Conservation (phyloP, 2,113 vertebrate species). For the Paradoxurus hermaphroditus region DNA sequence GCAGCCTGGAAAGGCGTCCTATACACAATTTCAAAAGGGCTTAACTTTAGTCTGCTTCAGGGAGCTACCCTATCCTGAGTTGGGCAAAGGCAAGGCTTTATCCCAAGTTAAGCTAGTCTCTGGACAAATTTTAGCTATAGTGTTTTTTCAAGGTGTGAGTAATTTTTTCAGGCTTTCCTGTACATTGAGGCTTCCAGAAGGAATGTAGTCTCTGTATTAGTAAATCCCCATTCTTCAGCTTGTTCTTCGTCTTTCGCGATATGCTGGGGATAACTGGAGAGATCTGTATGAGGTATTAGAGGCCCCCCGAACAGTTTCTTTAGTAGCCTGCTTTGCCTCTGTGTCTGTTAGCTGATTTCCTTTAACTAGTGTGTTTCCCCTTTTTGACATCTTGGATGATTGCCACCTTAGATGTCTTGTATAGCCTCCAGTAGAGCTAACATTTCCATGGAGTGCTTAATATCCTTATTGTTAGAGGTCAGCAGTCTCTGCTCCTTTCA, state of each 20-base stretch:
- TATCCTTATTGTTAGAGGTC: background rate
- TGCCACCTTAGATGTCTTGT: background rate
- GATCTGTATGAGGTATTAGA: background rate
- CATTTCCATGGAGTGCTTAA: background rate
- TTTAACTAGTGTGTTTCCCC: background rate
- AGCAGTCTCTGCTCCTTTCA: background rate
- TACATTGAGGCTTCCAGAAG: background rate
- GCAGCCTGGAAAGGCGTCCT: background rate
- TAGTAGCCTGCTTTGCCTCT: background rate
- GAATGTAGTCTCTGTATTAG: background rate
- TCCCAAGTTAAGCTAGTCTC: background rate
- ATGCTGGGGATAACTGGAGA: background rate
- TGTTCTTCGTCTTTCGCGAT: background rate
- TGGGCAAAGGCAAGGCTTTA: background rate
- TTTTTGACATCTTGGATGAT: background rate
- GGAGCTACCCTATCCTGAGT: background rate
- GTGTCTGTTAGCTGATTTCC: background rate
- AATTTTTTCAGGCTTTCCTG: background rate
- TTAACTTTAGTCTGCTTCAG: background rate
- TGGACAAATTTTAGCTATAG: background rate
- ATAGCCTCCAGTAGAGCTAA: background rate
- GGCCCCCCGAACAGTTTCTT: background rate
- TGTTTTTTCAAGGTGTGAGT: background rate
- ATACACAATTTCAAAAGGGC: background rate
- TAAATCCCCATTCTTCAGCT: background rate